phyloP scores from a whole-genome alignment of 2,888 invertebrate genomes.

The Machimus atricapillus region DNA sequence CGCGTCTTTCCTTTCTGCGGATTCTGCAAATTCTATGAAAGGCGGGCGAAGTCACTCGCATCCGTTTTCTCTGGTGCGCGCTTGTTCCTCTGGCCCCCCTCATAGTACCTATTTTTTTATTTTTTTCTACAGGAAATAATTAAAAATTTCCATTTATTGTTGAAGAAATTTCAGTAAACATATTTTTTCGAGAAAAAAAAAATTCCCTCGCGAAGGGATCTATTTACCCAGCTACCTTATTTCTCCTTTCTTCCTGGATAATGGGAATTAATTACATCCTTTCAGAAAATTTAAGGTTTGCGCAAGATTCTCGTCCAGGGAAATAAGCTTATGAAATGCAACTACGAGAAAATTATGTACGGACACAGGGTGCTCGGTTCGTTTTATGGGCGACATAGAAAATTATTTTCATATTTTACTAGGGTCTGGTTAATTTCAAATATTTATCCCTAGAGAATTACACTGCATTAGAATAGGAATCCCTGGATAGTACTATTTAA shows the following conservation, averaged over 20 bases:
- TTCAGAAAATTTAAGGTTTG: not conserved
- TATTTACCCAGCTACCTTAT: conserved; percentile 1
- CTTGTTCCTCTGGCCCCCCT: not conserved
- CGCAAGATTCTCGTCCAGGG: not conserved
- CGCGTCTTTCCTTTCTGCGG: not conserved
- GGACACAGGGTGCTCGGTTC: not conserved
- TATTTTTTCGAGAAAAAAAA: not conserved
- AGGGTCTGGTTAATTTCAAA: not conserved
- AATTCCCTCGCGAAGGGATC: not conserved
- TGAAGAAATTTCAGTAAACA: conserved; percentile 5
- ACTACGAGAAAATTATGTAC: not conserved
- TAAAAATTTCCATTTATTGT: conserved; percentile 32
- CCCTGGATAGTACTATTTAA: not conserved
- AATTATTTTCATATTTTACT: not conserved
- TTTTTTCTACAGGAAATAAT: conserved; percentile 8
- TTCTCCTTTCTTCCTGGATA: not conserved
- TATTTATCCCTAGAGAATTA: not conserved
- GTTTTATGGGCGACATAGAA: not conserved
- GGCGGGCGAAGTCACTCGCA: not conserved
- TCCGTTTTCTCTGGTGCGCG: not conserved
- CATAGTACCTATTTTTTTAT: not conserved
- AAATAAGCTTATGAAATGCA: not conserved
- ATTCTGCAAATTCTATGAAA: not conserved
- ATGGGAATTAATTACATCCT: not conserved
- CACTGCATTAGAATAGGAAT: not conserved